Evolutionary conservation across 2,797 vertebrate genomes (phyloP).

Genomic region (Myotis daubentonii): DNA sequence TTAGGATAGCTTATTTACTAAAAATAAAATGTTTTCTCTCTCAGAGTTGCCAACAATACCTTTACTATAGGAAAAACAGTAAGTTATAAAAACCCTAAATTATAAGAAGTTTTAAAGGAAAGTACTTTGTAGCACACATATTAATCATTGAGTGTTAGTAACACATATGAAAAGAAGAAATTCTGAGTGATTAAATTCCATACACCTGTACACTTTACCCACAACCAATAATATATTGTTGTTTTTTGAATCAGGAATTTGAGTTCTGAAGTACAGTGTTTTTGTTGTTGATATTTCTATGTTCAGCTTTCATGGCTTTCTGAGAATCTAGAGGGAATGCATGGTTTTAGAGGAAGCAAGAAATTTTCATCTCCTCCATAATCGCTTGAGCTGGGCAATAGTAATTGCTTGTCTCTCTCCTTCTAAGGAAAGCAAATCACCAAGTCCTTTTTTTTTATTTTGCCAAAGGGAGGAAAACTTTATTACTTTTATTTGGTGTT

Average conservation of each 20-base stretch:
- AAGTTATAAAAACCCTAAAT: neutral
- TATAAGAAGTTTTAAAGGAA: slow-evolving; percentile 23
- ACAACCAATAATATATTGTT: neutral
- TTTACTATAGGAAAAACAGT: neutral
- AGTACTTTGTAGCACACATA: neutral
- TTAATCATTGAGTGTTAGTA: neutral
- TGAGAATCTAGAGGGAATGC: slow-evolving; percentile 10
- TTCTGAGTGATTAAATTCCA: neutral
- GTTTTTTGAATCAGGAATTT: neutral
- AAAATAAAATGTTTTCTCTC: neutral
- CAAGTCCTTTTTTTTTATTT: slow-evolving; percentile 44
- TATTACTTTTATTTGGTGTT: slow-evolving; percentile 40
- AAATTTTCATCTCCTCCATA: neutral
- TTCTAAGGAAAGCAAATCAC: slow-evolving; percentile 22
- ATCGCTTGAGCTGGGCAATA: neutral
- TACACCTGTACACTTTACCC: neutral
- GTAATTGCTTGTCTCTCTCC: neutral
- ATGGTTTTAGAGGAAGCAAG: neutral
- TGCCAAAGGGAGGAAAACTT: neutral
- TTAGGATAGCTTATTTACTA: neutral
- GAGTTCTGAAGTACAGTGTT: neutral
- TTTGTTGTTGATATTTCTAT: neutral
- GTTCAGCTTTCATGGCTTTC: neutral
- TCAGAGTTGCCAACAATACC: neutral
- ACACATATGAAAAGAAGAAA: neutral